A percentile compares a stretch with the other conserved stretches of the same genome.
These are phyloP conservation scores for Pammene fasciana DNA, from an alignment of 2,888 invertebrate species.

Conservation along the genomic window DNA sequence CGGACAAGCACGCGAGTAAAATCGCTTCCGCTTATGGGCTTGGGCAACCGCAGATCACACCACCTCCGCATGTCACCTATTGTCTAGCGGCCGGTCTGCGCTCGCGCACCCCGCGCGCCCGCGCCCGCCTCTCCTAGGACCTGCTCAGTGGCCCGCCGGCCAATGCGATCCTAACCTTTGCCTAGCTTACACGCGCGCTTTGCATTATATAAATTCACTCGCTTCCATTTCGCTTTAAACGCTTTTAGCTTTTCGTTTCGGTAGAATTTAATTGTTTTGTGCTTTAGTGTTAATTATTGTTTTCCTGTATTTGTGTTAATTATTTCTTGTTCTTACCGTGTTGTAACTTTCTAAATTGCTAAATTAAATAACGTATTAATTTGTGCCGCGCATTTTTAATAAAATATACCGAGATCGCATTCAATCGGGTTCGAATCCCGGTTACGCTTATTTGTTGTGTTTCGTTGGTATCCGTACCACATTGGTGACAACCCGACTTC, in stretches of 20 bases:
- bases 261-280: no score
- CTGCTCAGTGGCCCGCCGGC: neutral
- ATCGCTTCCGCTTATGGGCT: conserved; percentile 2
- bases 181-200: conserved; percentile 2
- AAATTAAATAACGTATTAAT: neutral
- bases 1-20: neutral
- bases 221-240: neutral
- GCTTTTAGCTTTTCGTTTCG: no score
- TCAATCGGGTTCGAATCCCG: neutral
- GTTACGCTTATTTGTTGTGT: neutral
- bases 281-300: no score
- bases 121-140: neutral
- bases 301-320: no score
- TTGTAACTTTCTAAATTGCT: no score
- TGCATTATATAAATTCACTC: neutral
- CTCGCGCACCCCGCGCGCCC: neutral
- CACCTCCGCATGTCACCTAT: neutral
- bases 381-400: neutral
- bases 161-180: neutral
- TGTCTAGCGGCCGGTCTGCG: neutral
- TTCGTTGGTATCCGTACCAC: neutral
- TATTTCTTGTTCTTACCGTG: no score
- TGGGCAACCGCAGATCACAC: conserved; percentile 3
- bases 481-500: conserved; percentile 3
- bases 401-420: no score